These are phyloP conservation scores for Amphiprion clarkii DNA, from an alignment of 2,797 vertebrate species.

Conservation along the genomic window DNA sequence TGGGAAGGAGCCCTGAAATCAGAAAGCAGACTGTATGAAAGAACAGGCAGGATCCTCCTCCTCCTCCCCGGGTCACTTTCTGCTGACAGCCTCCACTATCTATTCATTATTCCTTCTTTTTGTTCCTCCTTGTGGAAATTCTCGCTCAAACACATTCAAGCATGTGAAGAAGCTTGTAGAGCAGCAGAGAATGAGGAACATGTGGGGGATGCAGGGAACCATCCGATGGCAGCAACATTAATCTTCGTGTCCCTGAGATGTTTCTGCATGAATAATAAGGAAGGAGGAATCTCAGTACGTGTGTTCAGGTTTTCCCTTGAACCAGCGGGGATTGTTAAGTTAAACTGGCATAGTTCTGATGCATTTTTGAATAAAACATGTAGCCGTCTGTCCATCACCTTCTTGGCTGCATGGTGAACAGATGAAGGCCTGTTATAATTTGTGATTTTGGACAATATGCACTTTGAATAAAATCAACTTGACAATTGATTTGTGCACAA, in stretches of 20 bases:
- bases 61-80: slow-evolving; percentile 9
- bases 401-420: too few relatives aligned
- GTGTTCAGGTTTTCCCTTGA: slow-evolving; percentile 17
- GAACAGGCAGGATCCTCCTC: slow-evolving; percentile 1
- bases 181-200: slow-evolving; percentile 4
- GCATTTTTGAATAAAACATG: background rate
- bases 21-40: slow-evolving; percentile 13
- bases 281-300: background rate
- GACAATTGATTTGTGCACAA: background rate
- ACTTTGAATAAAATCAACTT: background rate
- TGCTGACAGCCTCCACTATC: slow-evolving; percentile 27
- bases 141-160: slow-evolving; percentile 17
- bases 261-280: slow-evolving; percentile 45
- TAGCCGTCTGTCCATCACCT: too few relatives aligned
- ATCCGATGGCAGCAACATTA: slow-evolving; percentile 48
- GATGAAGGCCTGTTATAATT: background rate
- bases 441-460: background rate
- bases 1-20: slow-evolving; percentile 93
- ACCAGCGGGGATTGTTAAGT: background rate
- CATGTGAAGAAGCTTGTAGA: slow-evolving; percentile 16
- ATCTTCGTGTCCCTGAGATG: slow-evolving; percentile 45
- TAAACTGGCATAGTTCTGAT: background rate
- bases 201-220: slow-evolving; percentile 33
- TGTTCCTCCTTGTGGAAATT: slow-evolving; percentile 33
- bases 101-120: slow-evolving; percentile 13